phyloP scores from a whole-genome alignment of 2,888 invertebrate genomes.

The Apodemia mormo region DNA sequence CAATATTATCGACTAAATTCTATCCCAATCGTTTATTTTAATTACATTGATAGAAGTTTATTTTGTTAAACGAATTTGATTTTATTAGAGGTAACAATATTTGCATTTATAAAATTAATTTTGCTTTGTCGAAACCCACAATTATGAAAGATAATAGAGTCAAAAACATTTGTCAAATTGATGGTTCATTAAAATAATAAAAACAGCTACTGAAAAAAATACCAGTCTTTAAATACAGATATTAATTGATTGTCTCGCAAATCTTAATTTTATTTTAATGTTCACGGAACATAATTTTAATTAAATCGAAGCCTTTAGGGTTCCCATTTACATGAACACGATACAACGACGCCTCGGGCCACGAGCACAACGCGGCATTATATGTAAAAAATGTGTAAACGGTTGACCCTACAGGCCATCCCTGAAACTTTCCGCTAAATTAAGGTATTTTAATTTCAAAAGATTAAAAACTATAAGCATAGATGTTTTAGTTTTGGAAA shows the following conservation, averaged over 20 bases:
- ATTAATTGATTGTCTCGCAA: not conserved
- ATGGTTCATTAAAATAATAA: not conserved
- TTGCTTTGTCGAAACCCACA: not conserved
- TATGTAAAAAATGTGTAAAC: no score
- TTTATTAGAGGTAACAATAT: not conserved
- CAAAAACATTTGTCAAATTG: not conserved
- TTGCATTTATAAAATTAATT: slow-evolving; percentile 9
- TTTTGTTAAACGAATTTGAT: slow-evolving; percentile 2
- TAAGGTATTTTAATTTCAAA: no score
- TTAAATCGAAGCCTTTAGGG: no score
- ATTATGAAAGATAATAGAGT: not conserved
- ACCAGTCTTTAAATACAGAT: not conserved
- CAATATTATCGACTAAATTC: slow-evolving; percentile 16
- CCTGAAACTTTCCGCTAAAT: no score
- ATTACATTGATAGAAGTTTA: slow-evolving; percentile 17
- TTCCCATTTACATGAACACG: no score
- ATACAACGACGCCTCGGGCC: no score
- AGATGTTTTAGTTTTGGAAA: no score
- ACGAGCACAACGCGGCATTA: no score
- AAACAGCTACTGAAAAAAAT: not conserved
- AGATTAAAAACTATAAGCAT: no score
- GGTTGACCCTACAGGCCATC: no score
- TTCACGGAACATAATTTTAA: no score
- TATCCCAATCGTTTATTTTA: not conserved
- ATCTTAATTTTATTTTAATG: no score